Conservation (phyloP, 2,113 vertebrate genomes). For the Rissa tridactyla region DNA sequence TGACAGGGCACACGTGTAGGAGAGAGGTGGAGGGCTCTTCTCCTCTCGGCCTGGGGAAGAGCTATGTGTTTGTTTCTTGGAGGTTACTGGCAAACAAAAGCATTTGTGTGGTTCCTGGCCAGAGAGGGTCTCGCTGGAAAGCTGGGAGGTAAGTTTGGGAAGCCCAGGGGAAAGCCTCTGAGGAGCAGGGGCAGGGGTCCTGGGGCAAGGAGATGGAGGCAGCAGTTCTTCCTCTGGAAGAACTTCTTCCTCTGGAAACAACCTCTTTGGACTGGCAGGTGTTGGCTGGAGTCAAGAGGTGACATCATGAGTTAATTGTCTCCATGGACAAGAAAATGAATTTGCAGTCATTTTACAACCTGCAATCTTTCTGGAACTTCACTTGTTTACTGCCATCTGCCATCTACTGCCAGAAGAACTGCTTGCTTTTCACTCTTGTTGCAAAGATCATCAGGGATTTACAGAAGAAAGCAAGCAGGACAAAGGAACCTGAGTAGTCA, state of each 20-base stretch:
- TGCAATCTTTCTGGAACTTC: background rate
- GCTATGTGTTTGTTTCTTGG: background rate
- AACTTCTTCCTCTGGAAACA: background rate
- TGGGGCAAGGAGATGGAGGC: background rate
- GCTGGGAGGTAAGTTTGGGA: background rate
- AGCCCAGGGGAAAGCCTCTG: background rate
- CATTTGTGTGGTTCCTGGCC: background rate
- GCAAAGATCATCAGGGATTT: background rate
- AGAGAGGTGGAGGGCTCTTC: background rate
- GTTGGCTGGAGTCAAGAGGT: background rate
- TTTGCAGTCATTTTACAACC: background rate
- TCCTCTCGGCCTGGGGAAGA: background rate
- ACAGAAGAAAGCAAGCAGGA: background rate
- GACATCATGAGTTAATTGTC: background rate
- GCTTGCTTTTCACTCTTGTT: background rate
- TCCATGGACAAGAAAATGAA: background rate
- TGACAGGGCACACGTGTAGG: background rate
- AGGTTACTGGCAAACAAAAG: background rate
- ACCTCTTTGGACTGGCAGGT: background rate
- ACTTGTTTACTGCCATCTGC: background rate
- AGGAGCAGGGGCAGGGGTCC: background rate
- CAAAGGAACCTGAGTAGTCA: background rate
- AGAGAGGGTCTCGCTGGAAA: background rate
- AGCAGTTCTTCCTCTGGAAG: background rate
- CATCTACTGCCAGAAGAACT: background rate